Evolutionary conservation across 92 coral and sea anemone species (phyloP).

Genomic region (Epizoanthus fatuus): DNA sequence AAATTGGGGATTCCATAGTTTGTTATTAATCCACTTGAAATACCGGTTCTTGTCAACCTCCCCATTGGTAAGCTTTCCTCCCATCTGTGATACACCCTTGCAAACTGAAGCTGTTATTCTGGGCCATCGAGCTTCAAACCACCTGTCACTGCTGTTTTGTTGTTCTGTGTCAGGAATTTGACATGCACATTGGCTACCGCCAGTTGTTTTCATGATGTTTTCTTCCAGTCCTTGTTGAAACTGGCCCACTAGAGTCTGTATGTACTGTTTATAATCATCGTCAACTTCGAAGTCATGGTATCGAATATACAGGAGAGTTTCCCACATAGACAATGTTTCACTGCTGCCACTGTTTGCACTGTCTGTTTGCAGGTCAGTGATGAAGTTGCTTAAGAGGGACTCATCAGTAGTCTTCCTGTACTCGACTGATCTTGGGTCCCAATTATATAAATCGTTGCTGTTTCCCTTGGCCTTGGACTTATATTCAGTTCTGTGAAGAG

Average conservation of each 20-base stretch:
- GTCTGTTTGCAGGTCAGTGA: slow-evolving; percentile 4
- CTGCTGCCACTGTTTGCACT: not conserved
- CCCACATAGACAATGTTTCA: not conserved
- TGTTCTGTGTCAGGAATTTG: slow-evolving; percentile 10
- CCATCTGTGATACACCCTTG: slow-evolving; percentile 11
- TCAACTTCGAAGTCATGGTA: slow-evolving; percentile 18
- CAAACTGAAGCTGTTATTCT: slow-evolving; percentile 31
- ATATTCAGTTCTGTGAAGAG: not conserved
- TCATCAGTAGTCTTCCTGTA: not conserved
- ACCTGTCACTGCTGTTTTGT: slow-evolving; percentile 15
- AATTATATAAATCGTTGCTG: not conserved
- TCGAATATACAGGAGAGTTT: slow-evolving; percentile 11
- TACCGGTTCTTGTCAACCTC: not conserved
- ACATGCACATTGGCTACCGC: no score
- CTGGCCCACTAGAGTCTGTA: slow-evolving; percentile 5
- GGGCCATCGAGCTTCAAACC: slow-evolving; percentile 14
- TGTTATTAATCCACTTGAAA: not conserved
- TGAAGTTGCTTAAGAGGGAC: not conserved
- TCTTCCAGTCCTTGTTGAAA: not conserved
- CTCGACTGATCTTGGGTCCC: slow-evolving; percentile 18
- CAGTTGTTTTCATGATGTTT: not conserved
- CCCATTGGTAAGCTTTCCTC: not conserved
- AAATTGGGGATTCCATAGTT: not conserved
- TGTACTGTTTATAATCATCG: not conserved
- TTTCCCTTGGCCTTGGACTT: not conserved